Conservation (phyloP, 2,113 vertebrate species). For the Platysternon megacephalum region DNA sequence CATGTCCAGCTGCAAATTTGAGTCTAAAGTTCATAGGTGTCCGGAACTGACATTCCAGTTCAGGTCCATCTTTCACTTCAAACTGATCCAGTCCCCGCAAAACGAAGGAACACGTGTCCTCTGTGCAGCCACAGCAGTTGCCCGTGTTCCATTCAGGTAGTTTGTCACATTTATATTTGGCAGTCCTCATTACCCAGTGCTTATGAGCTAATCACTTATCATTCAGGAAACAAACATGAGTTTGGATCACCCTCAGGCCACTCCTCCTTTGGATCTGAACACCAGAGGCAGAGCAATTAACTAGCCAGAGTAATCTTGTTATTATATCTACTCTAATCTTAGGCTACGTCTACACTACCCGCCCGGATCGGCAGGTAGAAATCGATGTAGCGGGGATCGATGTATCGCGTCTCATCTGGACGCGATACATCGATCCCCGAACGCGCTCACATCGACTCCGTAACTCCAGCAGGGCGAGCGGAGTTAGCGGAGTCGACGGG, state of each 20-base stretch:
- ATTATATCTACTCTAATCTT: background rate
- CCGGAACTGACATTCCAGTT: slow-evolving; percentile 6
- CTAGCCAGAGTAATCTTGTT: background rate
- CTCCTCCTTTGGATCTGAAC: slow-evolving; percentile 36
- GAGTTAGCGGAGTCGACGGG: too few species aligned
- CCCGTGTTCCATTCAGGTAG: background rate
- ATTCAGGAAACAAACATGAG: background rate
- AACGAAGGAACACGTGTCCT: background rate
- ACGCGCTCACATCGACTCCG: too few species aligned
- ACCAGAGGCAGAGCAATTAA: slow-evolving; percentile 67
- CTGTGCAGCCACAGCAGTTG: background rate
- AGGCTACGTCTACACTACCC: too few species aligned
- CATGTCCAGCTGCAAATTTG: slow-evolving; percentile 14
- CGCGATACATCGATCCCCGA: too few species aligned
- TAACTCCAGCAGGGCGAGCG: too few species aligned
- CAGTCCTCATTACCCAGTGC: background rate
- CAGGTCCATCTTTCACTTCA: background rate
- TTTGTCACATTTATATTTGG: slow-evolving; percentile 36
- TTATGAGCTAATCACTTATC: slow-evolving; percentile 46
- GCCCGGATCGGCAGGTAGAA: too few species aligned
- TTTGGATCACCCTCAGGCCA: slow-evolving; percentile 40
- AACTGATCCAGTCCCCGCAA: background rate
- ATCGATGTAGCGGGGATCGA: too few species aligned
- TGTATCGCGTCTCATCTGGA: too few species aligned
- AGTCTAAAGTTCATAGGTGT: background rate